Evolutionary conservation across 2,113 vertebrate species (phyloP).

Genomic region (mouse (Mus musculus)): DNA sequence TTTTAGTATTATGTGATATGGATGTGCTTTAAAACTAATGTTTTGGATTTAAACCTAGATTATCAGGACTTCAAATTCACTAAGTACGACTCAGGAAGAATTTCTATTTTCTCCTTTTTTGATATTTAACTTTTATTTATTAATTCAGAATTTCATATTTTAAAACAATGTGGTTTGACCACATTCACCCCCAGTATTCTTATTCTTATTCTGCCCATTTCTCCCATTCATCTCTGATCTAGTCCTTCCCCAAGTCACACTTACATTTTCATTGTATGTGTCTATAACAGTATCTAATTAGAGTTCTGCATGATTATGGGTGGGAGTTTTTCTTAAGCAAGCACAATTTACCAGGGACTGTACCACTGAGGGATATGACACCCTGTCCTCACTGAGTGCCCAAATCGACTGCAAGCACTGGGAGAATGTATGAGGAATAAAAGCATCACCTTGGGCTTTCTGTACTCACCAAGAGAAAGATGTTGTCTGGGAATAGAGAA

Average conservation of each 20-base stretch:
- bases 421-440: background rate
- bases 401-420: background rate
- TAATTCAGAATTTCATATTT: background rate
- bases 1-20: background rate
- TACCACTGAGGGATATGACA: no score
- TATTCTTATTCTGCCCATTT: background rate
- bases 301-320: no score
- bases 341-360: background rate
- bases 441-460: fast-evolving
- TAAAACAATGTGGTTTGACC: background rate
- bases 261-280: background rate
- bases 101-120: background rate
- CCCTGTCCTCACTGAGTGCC: fast-evolving
- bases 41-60: background rate
- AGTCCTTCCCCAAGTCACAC: background rate
- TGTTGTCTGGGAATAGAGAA: background rate
- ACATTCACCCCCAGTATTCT: background rate
- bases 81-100: background rate
- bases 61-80: background rate
- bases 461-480: background rate
- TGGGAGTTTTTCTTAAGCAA: background rate
- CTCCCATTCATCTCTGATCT: background rate
- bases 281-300: background rate
- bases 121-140: background rate
- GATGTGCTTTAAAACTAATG: background rate